Percentiles rank a stretch among this genome's conserved stretches.
Evolutionary conservation across 1,140 invertebrate genomes (phyloP).

Genomic region (Drosophila pandora): DNA sequence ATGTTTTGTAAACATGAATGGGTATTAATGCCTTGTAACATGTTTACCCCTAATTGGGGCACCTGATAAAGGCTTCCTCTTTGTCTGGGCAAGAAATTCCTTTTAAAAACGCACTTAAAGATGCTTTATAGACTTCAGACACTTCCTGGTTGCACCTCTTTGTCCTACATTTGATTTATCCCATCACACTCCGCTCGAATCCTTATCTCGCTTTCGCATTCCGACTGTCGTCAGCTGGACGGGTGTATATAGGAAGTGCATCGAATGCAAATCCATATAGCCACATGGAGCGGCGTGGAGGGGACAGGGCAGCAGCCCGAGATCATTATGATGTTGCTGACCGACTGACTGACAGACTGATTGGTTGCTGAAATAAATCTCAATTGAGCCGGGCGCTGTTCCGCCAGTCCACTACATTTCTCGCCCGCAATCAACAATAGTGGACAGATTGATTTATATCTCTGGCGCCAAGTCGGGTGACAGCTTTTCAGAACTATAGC

Average conservation of each 20-base stretch:
- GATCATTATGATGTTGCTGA: constrained; percentile 46
- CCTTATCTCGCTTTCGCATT: constrained; percentile 23
- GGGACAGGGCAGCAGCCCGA: constrained; percentile 9
- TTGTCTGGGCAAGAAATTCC: not conserved
- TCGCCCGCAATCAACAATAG: constrained; percentile 33
- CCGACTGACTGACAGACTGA: constrained; percentile 49
- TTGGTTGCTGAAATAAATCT: constrained; percentile 72
- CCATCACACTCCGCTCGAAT: constrained; percentile 1
- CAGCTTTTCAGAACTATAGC: constrained; percentile 3
- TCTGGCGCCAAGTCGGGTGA: constrained; percentile 57
- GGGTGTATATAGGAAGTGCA: constrained; percentile 65
- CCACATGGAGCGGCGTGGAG: constrained; percentile 40
- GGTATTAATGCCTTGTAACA: not conserved
- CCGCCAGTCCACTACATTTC: constrained; percentile 1
- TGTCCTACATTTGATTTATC: constrained; percentile 22
- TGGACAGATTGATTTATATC: constrained; percentile 53
- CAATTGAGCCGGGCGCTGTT: constrained; percentile 42
- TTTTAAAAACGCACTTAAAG: not conserved
- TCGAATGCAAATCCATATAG: constrained; percentile 39
- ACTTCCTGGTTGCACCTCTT: constrained; percentile 33
- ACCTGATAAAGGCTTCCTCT: not conserved
- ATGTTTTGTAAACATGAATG: not conserved
- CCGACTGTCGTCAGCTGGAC: constrained; percentile 25
- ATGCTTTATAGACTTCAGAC: not conserved
- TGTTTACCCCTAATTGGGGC: not conserved